Base-by-base conservation (phyloP, 2,888 invertebrate genomes). In the Antheraea yamamai region DNA sequence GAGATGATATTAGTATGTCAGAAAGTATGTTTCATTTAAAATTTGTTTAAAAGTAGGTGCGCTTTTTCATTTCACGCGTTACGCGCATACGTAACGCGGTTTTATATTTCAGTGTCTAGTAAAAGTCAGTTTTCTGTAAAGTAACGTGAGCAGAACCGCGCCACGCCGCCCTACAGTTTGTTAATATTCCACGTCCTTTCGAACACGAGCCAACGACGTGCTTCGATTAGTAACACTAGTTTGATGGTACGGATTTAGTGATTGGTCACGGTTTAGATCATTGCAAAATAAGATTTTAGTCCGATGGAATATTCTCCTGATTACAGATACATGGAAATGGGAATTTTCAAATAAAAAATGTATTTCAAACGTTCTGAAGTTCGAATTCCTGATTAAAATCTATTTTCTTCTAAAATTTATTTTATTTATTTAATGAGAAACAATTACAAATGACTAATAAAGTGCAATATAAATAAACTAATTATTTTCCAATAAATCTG, bases 71-170 rank as follows among this genome's bases (percentile, higher is more conserved):
- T 85, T 83, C 77, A 79, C 77, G 80, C 78, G 79, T 80, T 75
- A 76, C 75, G 76, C 77, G 80, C 84, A 81, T 82, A 83, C 75
- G 75, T 79, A 82, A 83, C 78, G 80, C 82, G 83, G 85, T 86
- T 87, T 86, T 88, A 88, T 87, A 87, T 87, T 85, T 83, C 87
- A 87, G 85, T 86, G 88, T 88, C 87, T 87, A 86, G 84, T 88
- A 89, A 89, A 89, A 87, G 86, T 86, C 87, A 87, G 86, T 88
- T 89, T 85, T 84, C 81, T 80, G 85, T 80, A 88, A 88, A 88
- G 86, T 88, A 87, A 80, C 80, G 80, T 75, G 77, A 79, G 79
- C 73, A 61, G 35, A 4, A 7, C 39, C 64, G 16, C 30, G 16
- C 64, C 26, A 18, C 64, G 64, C 64, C 12, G 64, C 23, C 23